Base-by-base conservation (phyloP, 1,140 invertebrate species). In the Neelides sp. region DNA sequence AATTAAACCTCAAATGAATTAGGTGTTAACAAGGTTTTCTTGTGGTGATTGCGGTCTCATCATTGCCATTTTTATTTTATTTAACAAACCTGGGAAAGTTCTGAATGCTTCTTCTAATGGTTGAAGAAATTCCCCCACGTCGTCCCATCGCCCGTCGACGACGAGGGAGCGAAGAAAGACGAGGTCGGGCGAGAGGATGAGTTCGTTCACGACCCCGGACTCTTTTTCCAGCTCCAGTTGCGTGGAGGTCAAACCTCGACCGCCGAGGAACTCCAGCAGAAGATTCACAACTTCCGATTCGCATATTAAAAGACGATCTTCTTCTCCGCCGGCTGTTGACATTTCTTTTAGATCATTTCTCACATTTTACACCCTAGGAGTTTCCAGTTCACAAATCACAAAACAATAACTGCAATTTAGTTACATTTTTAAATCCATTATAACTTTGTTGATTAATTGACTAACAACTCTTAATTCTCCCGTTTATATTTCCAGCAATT, bases 61-160 rank as follows among this genome's bases (percentile, higher is more conserved):
- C n/a, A n/a, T n/a, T n/a, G n/a, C n/a, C n/a, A n/a, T n/a, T n/a
- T n/a, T n/a, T n/a, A n/a, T n/a, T n/a, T n/a, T n/a, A n/a, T n/a
- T n/a, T n/a, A n/a, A n/a, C n/a, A n/a, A n/a, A n/a, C n/a, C 64
- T 8, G 58, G 57, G 43, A 60, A 60, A 15, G 52, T 43, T 22
- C 52, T 15, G 35, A 61, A 61, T 27, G 78, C 74, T 56, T 79
- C 80, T 66, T 87, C 82, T n/a, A 98, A 70, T 0, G 93, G 93
- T 69, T 96, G 88, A 44, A 97, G 83, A 68, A 97, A 98, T 63
- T 96, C 89, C 15, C 95, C 70, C 1, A 87, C 90, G 68, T 96
- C 91, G 69, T 98, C 93, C 93, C 93, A 97, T 70, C 95, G 90
- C 22, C 94, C 94, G 69, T 97, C 93, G 10, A 97, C 75, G 57